Evolutionary conservation across 2,888 invertebrate genomes (phyloP).

Genomic region (Pecten maximus): DNA sequence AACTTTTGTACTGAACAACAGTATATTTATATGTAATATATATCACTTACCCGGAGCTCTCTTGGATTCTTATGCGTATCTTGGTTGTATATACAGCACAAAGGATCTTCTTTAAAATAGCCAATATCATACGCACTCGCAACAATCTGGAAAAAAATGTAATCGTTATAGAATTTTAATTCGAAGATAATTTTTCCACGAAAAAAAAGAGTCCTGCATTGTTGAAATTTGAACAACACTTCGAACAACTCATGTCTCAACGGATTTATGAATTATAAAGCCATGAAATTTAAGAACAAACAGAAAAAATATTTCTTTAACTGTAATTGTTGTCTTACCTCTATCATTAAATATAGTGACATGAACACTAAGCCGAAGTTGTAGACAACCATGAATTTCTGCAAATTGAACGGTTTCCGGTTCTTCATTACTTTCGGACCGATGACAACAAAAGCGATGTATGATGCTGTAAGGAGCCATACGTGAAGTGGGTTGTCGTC

Average conservation of each 20-base stretch:
- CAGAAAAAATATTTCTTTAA: too few relatives aligned
- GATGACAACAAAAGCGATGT: conserved; percentile 84
- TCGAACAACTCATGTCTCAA: too few relatives aligned
- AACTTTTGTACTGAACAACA: too few relatives aligned
- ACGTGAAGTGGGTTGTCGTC: conserved; percentile 77
- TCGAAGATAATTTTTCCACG: too few relatives aligned
- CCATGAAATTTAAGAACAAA: too few relatives aligned
- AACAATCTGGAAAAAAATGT: conserved; percentile 73
- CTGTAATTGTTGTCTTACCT: conserved; percentile 86
- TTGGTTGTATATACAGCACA: conserved; percentile 76
- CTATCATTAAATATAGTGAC: conserved; percentile 91
- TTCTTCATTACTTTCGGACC: conserved; percentile 92
- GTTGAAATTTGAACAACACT: too few relatives aligned
- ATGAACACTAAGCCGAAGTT: conserved; percentile 92
- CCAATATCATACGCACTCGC: conserved; percentile 74
- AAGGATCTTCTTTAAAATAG: conserved; percentile 65
- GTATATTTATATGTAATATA: background rate
- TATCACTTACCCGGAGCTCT: conserved; percentile 76
- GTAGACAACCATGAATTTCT: conserved; percentile 90
- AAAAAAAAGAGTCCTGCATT: too few relatives aligned
- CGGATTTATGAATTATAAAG: too few relatives aligned
- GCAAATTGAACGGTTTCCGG: conserved; percentile 89
- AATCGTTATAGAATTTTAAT: too few relatives aligned
- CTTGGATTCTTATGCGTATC: conserved; percentile 73
- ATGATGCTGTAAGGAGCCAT: conserved; percentile 75